Evolutionary conservation across 2,888 invertebrate species (phyloP), one percentile per base, ranked within the genome.

Genomic region (Alloplasta piceator): DNA sequence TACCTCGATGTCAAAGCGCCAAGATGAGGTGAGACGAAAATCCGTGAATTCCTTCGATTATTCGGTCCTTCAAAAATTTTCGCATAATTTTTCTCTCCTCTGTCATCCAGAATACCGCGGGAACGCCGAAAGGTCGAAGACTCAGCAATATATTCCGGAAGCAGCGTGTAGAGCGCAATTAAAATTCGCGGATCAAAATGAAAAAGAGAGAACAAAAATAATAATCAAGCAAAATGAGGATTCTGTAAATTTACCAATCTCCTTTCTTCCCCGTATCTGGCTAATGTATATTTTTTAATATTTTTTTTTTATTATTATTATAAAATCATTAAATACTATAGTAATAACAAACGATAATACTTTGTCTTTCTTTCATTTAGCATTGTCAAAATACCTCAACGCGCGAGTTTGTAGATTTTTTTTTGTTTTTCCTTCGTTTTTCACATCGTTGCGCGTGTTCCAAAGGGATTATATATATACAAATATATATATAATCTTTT

Each of bases 101-200:
- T n/a, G n/a, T 41, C 1, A 50, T 70, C 12, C 75, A 90, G 90
- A 89, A 88, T 64, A 70, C 77, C 77, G 48, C 84, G 10, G 83
- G 85, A 43, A 90, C 90, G 5, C 90, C 90, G 14, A 87, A 84
- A 82, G 82, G 79, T 58, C 88, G 89, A 50, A 83, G 88, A 75
- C 85, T 89, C 58, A 91, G 90, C 76, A 89, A 82, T 74, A 88
- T 90, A 63, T 90, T 90, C 67, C 87, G 89, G 6, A 90, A 88
- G 82, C 81, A 86, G 73, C 84, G 87, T 7, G 63, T 63, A n/a
- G 80, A 80, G 7, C 72, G 80, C 14, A 81, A 84, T 67, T 77
- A 50, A 78, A 26, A 46, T 36, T 1, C 38, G 39, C 52, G 5
- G 52, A n/a, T 55, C 50, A 16, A 38, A 41, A 55, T 16, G 46